Conservation (phyloP, 2,888 invertebrate genomes). For the Andrena chrysosceles region DNA sequence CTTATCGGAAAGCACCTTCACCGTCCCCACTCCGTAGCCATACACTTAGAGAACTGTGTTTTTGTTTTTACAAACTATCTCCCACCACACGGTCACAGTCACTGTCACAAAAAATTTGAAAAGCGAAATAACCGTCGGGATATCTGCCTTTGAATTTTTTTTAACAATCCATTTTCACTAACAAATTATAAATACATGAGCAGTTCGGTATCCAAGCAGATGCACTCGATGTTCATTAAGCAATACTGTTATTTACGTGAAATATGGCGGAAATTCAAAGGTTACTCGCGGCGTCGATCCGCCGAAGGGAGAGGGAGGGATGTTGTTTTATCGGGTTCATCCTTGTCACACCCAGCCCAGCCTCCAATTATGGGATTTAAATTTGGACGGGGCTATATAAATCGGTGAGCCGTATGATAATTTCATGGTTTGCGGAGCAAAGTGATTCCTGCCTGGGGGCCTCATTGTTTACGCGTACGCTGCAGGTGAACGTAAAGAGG, state of each 20-base stretch:
- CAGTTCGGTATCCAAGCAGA: too few species aligned
- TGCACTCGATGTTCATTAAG: not conserved
- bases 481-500: conserved; percentile 31
- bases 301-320: not conserved
- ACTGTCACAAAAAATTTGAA: too few species aligned
- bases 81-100: too few species aligned
- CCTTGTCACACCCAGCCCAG: not conserved
- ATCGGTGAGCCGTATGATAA: conserved; percentile 43
- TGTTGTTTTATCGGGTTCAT: not conserved
- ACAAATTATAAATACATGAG: too few species aligned
- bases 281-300: not conserved
- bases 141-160: too few species aligned
- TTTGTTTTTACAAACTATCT: too few species aligned
- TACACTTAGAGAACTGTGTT: too few species aligned
- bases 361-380: conserved; percentile 23
- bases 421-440: conserved; percentile 45
- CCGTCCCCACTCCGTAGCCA: too few species aligned
- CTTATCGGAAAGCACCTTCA: too few species aligned
- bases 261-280: not conserved
- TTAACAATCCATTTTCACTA: too few species aligned
- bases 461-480: conserved; percentile 1
- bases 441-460: conserved; percentile 18
- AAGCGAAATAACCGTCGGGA: too few species aligned
- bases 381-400: conserved; percentile 26
- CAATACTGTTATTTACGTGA: not conserved